phyloP scores from a whole-genome alignment of 2,888 invertebrate species.

The Scotopteryx bipunctaria region DNA sequence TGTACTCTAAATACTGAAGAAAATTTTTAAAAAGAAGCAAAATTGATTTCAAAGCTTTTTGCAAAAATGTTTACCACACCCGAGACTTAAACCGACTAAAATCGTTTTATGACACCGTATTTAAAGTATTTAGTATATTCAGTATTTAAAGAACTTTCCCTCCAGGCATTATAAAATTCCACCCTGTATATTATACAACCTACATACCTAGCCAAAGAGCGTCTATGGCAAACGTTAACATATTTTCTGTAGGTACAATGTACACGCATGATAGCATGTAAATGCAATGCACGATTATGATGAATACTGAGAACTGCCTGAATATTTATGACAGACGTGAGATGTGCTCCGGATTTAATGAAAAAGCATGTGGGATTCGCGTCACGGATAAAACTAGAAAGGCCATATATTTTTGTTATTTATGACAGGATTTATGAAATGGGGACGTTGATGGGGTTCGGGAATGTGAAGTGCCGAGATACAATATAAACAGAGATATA shows the following conservation, averaged over 20 bases:
- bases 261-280: slow-evolving; percentile 67
- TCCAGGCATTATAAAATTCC: too few relatives aligned
- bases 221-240: slow-evolving; percentile 45
- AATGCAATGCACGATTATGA: slow-evolving; percentile 73
- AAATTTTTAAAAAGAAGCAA: too few relatives aligned
- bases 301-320: slow-evolving; percentile 65
- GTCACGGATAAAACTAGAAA: slow-evolving; percentile 32
- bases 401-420: slow-evolving; percentile 26
- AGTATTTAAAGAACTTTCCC: too few relatives aligned
- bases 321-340: slow-evolving; percentile 65
- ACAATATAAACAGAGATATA: too few relatives aligned
- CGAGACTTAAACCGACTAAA: too few relatives aligned
- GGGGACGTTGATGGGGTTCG: slow-evolving; percentile 4
- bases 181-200: too few relatives aligned
- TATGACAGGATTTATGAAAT: slow-evolving; percentile 19
- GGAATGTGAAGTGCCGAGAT: background rate
- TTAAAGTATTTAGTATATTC: too few relatives aligned
- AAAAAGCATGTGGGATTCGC: slow-evolving; percentile 35
- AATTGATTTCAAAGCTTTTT: too few relatives aligned
- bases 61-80: too few relatives aligned
- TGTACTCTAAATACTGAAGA: too few relatives aligned
- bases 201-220: slow-evolving; percentile 17
- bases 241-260: slow-evolving; percentile 48
- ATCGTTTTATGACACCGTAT: too few relatives aligned
- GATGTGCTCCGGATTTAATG: slow-evolving; percentile 55